Evolutionary conservation across 2,888 invertebrate genomes (phyloP), one percentile per base, ranked within the genome.

Genomic region (Athetis lepigone): DNA sequence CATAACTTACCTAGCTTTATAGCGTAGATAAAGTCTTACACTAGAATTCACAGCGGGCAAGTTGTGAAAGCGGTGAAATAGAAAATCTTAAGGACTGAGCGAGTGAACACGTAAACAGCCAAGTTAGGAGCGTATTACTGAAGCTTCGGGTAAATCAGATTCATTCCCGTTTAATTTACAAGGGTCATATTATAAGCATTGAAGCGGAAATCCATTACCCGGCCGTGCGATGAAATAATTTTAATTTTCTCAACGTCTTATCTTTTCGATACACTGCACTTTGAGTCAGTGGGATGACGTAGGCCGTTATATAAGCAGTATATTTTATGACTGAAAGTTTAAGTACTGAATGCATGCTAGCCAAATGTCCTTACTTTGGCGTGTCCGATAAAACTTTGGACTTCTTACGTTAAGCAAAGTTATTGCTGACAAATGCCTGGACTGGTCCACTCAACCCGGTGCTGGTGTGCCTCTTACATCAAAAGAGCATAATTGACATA

Each of bases 201-300:
- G 83, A 87, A 78, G 85, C 82, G 83, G 82, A 84, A 85, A 86
- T 77, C 84, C 79, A 86, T 86, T 89, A 85, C 77, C 67, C 72
- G 72, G 60, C 55, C 59, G 77, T 74, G 74, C 79, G 70, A 77
- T 80, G 72, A 78, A 72, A 79, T 79, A 73, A 81, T 78, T 79
- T 79, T 77, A 80, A 82, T 83, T 83, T 84, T 80, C 79, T 78
- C 63, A 70, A 64, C 79, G 68, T 80, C 80, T 85, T 80, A 81
- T 82, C 79, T 76, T 71, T 75, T 60, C 72, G 54, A 71, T 70
- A 75, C 71, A 73, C 60, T 77, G 74, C 70, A 37, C 54, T 58
- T 50, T 37, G 39, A 39, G 46, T 29, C 8, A 23, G 5, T 5
- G 7, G 27, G 63, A 36, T 36, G n/a, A n/a, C n/a, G n/a, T n/a